Base-by-base conservation (phyloP, 2,888 invertebrate genomes). In the Mythimna albipuncta region DNA sequence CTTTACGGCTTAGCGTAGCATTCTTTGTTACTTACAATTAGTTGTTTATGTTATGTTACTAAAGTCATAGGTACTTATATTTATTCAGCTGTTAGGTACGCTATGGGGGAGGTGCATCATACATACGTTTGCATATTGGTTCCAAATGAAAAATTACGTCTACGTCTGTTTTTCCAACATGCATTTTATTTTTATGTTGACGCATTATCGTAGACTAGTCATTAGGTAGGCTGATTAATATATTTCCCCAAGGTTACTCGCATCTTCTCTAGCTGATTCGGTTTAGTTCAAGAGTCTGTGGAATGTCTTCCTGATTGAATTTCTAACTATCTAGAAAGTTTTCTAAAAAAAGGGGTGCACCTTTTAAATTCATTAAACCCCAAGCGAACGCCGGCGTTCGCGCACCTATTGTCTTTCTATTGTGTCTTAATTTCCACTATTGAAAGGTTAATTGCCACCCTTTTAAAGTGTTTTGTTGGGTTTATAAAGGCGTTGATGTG, bases 61-160 rank as follows among this genome's bases (percentile, higher is more conserved):
- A 26, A 32, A 65, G 52, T 26, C n/a, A 61, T 26, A n/a, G n/a
- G n/a, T n/a, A 32, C 32, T 32, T 32, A 54, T 77, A 82, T 80
- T 72, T 82, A 73, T 68, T 59, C 80, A 82, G 67, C 69, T 82
- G 79, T 52, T 55, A 26, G 26, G 26, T 26, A 57, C 32, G 13
- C 16, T 6, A 6, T 38, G 3, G 19, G 3, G 19, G 32, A 21
- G 3, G 4, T 32, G 16, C 21, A 41, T 19, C 32, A 41, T 19
- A 41, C 19, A 41, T 13, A 41, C 9, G 54, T 32, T 11, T 57
- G 50, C 19, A 4, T 47, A 61, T 26, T 76, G 57, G 19, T 35
- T 32, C 5, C 2, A 54, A 68, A 41, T 68, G 52, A 62, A 55
- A 19, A 64, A 16, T 32, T 41, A n/a, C 11, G 9, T 19, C 16